Conservation (phyloP, 2,888 invertebrate species). For the Spialia ferax region DNA sequence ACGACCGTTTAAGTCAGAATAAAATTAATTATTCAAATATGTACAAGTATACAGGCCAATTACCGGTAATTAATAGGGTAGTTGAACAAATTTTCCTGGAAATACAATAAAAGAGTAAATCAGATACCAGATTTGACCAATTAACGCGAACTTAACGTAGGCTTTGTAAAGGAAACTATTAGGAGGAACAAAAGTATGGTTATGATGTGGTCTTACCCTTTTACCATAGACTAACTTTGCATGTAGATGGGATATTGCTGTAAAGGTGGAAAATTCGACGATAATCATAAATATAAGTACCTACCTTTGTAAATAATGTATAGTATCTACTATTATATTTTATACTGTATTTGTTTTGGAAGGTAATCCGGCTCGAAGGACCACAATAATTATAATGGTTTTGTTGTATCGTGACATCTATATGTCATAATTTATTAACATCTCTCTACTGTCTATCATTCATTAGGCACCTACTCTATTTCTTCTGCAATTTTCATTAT, state of each 20-base stretch:
- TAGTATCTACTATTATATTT: too few species aligned
- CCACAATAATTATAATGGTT: too few species aligned
- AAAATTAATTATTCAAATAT: not conserved
- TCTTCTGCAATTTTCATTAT: too few species aligned
- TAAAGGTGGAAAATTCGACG: too few species aligned
- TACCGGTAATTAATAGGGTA: not conserved
- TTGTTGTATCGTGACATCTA: too few species aligned
- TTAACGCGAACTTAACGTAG: not conserved
- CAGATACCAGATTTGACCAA: not conserved
- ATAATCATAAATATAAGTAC: too few species aligned
- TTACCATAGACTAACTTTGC: not conserved
- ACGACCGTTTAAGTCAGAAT: not conserved
- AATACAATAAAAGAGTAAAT: conserved; percentile 2
- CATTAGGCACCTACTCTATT: too few species aligned
- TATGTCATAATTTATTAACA: too few species aligned
- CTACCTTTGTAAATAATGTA: too few species aligned
- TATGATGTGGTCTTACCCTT: not conserved
- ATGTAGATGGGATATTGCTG: not conserved
- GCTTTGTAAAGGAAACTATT: not conserved
- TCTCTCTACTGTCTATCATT: too few species aligned
- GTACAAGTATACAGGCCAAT: conserved; percentile 3
- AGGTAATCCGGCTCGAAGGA: too few species aligned
- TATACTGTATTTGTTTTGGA: too few species aligned
- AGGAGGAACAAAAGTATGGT: not conserved
- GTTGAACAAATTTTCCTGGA: conserved; percentile 6